Evolutionary conservation across 1,140 invertebrate genomes (phyloP).

Genomic region (Parasteatoda tepidariorum): DNA sequence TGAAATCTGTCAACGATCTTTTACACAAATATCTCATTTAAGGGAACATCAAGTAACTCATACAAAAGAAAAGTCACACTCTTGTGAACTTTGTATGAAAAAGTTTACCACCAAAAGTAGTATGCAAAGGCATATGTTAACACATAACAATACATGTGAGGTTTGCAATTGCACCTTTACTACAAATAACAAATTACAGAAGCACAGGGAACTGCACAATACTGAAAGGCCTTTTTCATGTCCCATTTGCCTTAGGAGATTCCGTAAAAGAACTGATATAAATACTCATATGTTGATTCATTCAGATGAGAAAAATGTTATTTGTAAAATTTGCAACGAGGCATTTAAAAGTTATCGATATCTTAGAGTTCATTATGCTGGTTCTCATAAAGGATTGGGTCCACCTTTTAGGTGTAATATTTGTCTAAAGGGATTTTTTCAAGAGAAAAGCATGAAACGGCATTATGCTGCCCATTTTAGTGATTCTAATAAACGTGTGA

Average conservation of each 20-base stretch:
- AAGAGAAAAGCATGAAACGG: slow-evolving; percentile 90
- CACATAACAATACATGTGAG: slow-evolving; percentile 81
- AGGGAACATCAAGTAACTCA: slow-evolving; percentile 50
- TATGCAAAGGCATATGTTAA: slow-evolving; percentile 86
- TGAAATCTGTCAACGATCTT: slow-evolving; percentile 78
- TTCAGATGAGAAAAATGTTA: slow-evolving; percentile 8
- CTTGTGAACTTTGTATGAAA: slow-evolving; percentile 68
- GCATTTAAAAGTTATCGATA: slow-evolving; percentile 37
- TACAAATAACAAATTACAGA: slow-evolving; percentile 89
- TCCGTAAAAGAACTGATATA: slow-evolving; percentile 17
- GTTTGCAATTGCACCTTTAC: slow-evolving; percentile 88
- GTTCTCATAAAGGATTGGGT: slow-evolving; percentile 65
- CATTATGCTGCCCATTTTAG: slow-evolving; percentile 75
- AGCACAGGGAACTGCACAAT: slow-evolving; percentile 77
- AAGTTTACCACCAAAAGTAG: slow-evolving; percentile 69
- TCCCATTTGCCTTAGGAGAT: slow-evolving; percentile 35
- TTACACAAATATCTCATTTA: slow-evolving; percentile 30
- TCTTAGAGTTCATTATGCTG: slow-evolving; percentile 28
- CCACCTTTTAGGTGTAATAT: slow-evolving; percentile 81
- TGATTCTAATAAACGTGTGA: slow-evolving; percentile 50
- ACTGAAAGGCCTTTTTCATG: slow-evolving; percentile 62
- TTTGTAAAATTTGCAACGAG: slow-evolving; percentile 28
- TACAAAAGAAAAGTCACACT: slow-evolving; percentile 74
- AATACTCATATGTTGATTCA: slow-evolving; percentile 35
- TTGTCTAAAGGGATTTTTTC: slow-evolving; percentile 87